Conservation (phyloP, 2,797 vertebrate species). For the Galago senegalensis region DNA sequence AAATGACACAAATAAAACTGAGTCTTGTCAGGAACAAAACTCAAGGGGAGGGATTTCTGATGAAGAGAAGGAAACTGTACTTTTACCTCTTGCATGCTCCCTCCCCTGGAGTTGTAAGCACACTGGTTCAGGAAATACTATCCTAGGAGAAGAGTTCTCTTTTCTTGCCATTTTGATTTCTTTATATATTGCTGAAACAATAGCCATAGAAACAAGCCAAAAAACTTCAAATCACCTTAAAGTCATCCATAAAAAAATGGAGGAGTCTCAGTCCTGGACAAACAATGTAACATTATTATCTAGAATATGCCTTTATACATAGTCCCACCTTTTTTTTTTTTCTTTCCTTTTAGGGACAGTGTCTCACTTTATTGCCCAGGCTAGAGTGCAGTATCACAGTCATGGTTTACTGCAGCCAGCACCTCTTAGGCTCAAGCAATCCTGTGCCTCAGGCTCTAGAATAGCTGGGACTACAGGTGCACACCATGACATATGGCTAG, state of each 20-base stretch:
- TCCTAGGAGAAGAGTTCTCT: background rate
- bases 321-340: background rate
- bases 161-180: constrained; percentile 48
- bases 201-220: constrained; percentile 45
- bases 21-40: background rate
- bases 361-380: background rate
- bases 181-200: constrained; percentile 47
- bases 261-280: background rate
- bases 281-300: background rate
- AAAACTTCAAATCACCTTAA: constrained; percentile 21
- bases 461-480: background rate
- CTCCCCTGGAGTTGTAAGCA: background rate
- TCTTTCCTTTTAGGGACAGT: background rate
- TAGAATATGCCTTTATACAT: background rate
- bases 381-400: background rate
- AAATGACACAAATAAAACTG: constrained; percentile 5
- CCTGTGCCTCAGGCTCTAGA: background rate
- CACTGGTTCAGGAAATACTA: background rate
- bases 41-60: background rate
- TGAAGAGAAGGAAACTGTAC: constrained; percentile 20
- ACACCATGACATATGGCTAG: no score
- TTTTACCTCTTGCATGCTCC: background rate
- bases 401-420: background rate
- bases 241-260: background rate
- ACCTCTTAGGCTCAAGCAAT: background rate